These are phyloP conservation scores for Schizopygopsis malacanthus DNA, from an alignment of 2,797 vertebrate species.

Conservation along the genomic window DNA sequence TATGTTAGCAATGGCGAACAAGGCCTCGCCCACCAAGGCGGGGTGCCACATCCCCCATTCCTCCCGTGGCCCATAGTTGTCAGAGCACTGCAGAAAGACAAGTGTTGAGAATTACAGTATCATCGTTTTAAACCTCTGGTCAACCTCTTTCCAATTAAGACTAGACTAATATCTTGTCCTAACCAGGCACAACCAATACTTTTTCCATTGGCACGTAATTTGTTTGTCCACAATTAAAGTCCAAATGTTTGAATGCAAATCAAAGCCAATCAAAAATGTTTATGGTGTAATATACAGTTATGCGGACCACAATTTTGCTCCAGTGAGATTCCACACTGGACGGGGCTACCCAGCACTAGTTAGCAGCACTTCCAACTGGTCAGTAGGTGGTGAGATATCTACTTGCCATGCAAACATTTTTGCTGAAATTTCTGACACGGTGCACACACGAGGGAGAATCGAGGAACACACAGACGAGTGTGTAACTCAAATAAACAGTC, in stretches of 20 bases:
- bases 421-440: too few relatives aligned
- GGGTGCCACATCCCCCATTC: conserved; percentile 98
- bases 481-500: too few relatives aligned
- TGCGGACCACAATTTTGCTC: not conserved
- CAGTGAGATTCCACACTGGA: too few relatives aligned
- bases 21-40: conserved; percentile 93
- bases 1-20: conserved; percentile 98
- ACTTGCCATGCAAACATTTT: too few relatives aligned
- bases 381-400: too few relatives aligned
- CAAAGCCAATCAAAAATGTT: not conserved
- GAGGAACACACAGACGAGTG: too few relatives aligned
- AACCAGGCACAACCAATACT: not conserved
- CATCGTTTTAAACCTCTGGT: not conserved
- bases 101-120: not conserved
- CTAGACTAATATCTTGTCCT: not conserved
- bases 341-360: too few relatives aligned
- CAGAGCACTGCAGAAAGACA: conserved; percentile 81
- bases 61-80: conserved; percentile 77
- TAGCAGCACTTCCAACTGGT: too few relatives aligned
- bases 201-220: not conserved
- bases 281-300: not conserved
- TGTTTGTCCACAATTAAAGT: not conserved
- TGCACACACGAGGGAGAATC: too few relatives aligned
- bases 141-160: not conserved
- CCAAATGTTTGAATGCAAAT: not conserved